These are phyloP conservation scores for Sminthurides aquaticus DNA, from an alignment of 2,888 invertebrate species.

Conservation along the genomic window DNA sequence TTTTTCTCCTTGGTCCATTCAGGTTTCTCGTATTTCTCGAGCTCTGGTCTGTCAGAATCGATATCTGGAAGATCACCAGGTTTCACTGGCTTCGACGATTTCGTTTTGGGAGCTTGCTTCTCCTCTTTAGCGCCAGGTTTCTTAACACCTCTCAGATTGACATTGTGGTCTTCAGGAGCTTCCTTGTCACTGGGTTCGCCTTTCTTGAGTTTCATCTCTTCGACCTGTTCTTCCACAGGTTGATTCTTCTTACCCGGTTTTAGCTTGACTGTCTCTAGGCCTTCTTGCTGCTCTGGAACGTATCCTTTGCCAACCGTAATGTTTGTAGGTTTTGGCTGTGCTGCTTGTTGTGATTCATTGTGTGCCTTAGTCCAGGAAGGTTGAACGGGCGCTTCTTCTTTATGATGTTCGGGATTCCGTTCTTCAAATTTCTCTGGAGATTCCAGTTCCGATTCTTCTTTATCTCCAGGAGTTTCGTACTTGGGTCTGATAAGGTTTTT, in stretches of 20 bases:
- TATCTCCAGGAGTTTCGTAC: background rate
- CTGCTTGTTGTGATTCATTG: conserved; percentile 28
- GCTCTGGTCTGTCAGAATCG: conserved; percentile 20
- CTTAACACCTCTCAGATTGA: conserved; percentile 12
- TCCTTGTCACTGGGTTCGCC: conserved; percentile 1
- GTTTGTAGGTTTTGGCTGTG: conserved; percentile 18
- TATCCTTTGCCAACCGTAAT: conserved; percentile 22
- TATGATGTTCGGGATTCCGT: background rate
- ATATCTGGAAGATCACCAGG: conserved; percentile 18
- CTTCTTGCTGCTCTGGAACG: background rate
- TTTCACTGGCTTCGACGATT: background rate
- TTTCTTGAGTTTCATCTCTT: conserved; percentile 23
- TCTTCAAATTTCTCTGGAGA: background rate
- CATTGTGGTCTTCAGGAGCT: conserved; percentile 8
- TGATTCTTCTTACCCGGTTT: background rate
- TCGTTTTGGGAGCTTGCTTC: conserved; percentile 8
- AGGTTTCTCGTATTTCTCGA: conserved; percentile 30
- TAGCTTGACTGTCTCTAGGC: conserved; percentile 4
- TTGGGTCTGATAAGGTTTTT: conserved; percentile 9
- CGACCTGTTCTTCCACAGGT: conserved; percentile 34
- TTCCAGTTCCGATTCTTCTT: conserved; percentile 8
- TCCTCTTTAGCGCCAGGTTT: conserved; percentile 17
- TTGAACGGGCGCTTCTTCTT: background rate
- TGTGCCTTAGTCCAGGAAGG: background rate
- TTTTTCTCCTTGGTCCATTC: conserved; percentile 24